Evolutionary conservation across 1,140 invertebrate species (phyloP), one percentile per base, ranked within the genome.

Genomic region (Halesus radiatus): DNA sequence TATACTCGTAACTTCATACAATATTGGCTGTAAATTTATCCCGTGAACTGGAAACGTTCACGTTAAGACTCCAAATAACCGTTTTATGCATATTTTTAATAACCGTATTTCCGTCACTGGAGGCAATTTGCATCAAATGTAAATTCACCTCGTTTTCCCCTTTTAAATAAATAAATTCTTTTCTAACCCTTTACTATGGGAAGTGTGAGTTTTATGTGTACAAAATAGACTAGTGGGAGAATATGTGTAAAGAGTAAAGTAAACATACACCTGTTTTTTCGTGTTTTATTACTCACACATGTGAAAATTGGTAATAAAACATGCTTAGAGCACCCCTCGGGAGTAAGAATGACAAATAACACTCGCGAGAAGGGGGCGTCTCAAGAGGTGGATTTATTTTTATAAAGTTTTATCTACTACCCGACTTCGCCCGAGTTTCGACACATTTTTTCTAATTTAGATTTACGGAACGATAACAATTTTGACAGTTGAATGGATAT

Each of bases 341-440:
- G 70, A 74, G 23, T 74, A 29, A 7, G 70, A 32, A 56, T 74
- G 70, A 74, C 70, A 74, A 53, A 74, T 56, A 29, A 26, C 70
- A n/a, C 8, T 45, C 0, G 50, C 37, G 3, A 16, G 20, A 52
- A 70, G 23, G 66, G 22, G 45, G 52, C 1, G 18, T 70, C 66
- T 22, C 62, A n/a, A 4, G 23, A 16, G 54, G n/a, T 20, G 62
- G 15, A 32, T 26, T 66, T 26, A 29, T 26, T 37, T 66, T 45
- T 45, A 13, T 45, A 45, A 45, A 8, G 8, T 45, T 45, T 1
- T 13, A 45, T 45, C 1, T 45, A 13, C 37, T 13, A 45, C 37
- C 10, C 37, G 37, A 3, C 37, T 45, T 45, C 13, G 37, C 37
- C 5, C 3, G 37, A 45, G 37, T 45, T 45, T 45, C 8, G 13